A percentile compares a stretch with the other conserved stretches of the same genome.
These are phyloP conservation scores for Agonopterix arenella DNA, from an alignment of 2,888 invertebrate species.

Conservation along the genomic window DNA sequence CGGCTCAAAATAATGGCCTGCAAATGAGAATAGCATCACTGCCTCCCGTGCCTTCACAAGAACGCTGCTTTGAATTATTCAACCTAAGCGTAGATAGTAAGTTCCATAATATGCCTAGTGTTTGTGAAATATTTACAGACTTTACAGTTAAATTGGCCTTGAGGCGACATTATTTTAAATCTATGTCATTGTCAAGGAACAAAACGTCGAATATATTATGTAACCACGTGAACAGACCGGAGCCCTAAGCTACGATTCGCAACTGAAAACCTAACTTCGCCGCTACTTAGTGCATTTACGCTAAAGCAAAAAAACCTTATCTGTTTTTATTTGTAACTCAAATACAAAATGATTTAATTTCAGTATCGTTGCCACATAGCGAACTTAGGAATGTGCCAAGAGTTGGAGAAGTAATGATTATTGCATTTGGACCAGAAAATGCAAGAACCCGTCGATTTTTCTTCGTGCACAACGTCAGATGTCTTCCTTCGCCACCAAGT, in stretches of 20 bases:
- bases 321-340: too few relatives aligned
- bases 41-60: conserved; percentile 45
- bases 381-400: conserved; percentile 43
- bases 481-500: conserved; percentile 53
- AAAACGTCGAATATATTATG: too few relatives aligned
- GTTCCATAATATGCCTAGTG: conserved; percentile 6
- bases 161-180: too few relatives aligned
- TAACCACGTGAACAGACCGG: too few relatives aligned
- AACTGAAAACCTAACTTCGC: too few relatives aligned
- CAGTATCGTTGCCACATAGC: conserved; percentile 48
- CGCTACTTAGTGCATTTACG: too few relatives aligned
- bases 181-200: too few relatives aligned
- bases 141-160: too few relatives aligned
- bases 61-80: conserved; percentile 42
- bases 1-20: conserved; percentile 24
- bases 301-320: too few relatives aligned
- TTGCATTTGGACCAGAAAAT: conserved; percentile 47
- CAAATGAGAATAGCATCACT: conserved; percentile 51
- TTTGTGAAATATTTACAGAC: too few relatives aligned
- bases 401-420: conserved; percentile 51
- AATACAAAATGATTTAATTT: conserved; percentile 13
- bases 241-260: too few relatives aligned
- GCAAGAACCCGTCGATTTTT: conserved; percentile 44
- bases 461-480: conserved; percentile 54
- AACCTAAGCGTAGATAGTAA: conserved; percentile 56